A percentile compares a stretch with the other conserved stretches of the same genome.
These are phyloP conservation scores for Caenorhabditis sp. DNA, from an alignment of 2,888 invertebrate species.

Conservation along the genomic window DNA sequence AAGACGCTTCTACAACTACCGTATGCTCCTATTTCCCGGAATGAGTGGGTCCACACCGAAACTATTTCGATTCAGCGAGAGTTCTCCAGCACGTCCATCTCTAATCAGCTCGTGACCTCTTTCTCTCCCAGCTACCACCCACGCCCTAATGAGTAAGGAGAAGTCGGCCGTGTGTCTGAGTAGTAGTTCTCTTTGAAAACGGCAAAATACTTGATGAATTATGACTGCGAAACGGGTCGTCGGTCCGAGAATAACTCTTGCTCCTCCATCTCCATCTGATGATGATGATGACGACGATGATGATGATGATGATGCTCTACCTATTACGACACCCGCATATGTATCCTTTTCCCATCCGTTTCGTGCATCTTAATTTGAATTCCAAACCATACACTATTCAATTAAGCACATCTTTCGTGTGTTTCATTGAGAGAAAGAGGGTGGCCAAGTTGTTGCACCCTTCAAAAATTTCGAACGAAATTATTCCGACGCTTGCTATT, in stretches of 20 bases:
- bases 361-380: not conserved
- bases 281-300: too few relatives aligned
- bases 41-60: too few relatives aligned
- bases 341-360: not conserved
- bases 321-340: slow-evolving; percentile 1
- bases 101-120: too few relatives aligned
- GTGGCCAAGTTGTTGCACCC: not conserved
- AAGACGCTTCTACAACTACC: not conserved
- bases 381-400: not conserved
- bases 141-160: slow-evolving; percentile 30
- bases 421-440: not conserved
- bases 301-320: too few relatives aligned
- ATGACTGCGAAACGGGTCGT: slow-evolving; percentile 17
- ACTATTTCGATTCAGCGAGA: too few relatives aligned
- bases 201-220: slow-evolving; percentile 46
- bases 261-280: too few relatives aligned
- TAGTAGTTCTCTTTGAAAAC: slow-evolving; percentile 12
- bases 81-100: too few relatives aligned
- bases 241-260: slow-evolving; percentile 29
- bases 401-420: slow-evolving; percentile 5
- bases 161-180: slow-evolving; percentile 2
- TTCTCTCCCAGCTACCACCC: slow-evolving; percentile 13
- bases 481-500: not conserved
- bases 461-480: not conserved
- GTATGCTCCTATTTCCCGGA: too few relatives aligned